Conservation (phyloP, 1,140 invertebrate genomes). For the Anastrepha ludens region DNA sequence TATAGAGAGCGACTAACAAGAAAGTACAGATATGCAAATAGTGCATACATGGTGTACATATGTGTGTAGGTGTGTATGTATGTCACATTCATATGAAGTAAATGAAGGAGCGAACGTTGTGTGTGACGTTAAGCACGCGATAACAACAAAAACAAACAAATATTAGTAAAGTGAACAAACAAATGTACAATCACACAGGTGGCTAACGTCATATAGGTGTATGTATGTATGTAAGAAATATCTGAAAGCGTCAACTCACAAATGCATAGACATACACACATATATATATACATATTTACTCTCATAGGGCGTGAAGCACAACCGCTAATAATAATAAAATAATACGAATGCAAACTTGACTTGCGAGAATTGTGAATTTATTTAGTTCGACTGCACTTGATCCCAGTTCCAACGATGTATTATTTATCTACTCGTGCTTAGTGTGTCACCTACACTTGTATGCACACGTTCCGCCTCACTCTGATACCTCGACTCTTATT, state of each 20-base stretch:
- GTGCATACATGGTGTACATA: not conserved
- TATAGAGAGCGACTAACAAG: not conserved
- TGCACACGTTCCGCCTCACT: too few species aligned
- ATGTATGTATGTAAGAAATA: slow-evolving; percentile 1
- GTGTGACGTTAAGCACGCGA: slow-evolving; percentile 35
- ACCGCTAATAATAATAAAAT: too few species aligned
- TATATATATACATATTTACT: not conserved
- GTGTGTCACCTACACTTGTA: not conserved
- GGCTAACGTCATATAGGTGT: slow-evolving; percentile 32
- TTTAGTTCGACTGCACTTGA: not conserved
- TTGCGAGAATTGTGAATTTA: slow-evolving; percentile 21
- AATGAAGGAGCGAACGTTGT: not conserved
- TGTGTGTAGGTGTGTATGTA: not conserved
- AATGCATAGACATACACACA: not conserved
- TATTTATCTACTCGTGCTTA: not conserved
- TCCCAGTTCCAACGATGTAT: slow-evolving; percentile 2
- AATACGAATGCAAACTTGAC: not conserved
- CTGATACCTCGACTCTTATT: not conserved
- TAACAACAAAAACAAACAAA: slow-evolving; percentile 10
- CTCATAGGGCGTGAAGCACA: too few species aligned
- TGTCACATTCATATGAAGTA: not conserved
- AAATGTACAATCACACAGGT: slow-evolving; percentile 15
- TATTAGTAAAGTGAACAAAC: not conserved
- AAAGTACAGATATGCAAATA: not conserved
- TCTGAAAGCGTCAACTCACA: not conserved